Evolutionary conservation across 2,888 invertebrate genomes (phyloP).

Genomic region (Margaritifera margaritifera): DNA sequence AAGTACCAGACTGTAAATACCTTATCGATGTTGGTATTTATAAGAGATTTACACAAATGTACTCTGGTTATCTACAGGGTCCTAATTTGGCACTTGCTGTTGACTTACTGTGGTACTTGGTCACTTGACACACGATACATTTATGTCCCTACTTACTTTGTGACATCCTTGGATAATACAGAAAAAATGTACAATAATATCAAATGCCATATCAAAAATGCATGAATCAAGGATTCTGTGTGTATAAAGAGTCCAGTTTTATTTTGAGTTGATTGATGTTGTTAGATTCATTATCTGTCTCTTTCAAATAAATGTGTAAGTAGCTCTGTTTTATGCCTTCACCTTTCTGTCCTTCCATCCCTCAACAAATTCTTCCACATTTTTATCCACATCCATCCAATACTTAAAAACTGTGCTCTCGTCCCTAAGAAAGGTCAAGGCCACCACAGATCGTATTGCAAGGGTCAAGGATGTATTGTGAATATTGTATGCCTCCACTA

Average conservation of each 20-base stretch:
- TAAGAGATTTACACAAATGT: background rate
- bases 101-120: no score
- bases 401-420: constrained; percentile 81
- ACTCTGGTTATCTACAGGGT: background rate
- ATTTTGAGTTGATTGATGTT: no score
- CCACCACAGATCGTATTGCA: constrained; percentile 72
- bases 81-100: no score
- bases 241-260: no score
- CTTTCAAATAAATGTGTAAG: no score
- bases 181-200: no score
- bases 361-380: constrained; percentile 31
- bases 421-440: constrained; percentile 80
- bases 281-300: no score
- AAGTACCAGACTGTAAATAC: background rate
- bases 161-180: no score
- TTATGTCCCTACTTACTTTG: no score
- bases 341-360: constrained; percentile 21
- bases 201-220: no score
- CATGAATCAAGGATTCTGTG: no score
- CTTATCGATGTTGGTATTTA: background rate
- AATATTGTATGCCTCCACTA: constrained; percentile 55
- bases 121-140: no score
- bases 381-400: constrained; percentile 82
- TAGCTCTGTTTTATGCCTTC: background rate
- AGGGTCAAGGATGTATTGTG: constrained; percentile 42